A percentile compares a stretch with the other conserved stretches of the same genome.
phyloP scores from a whole-genome alignment of 1,140 invertebrate genomes.

The Drosophila mayri region DNA sequence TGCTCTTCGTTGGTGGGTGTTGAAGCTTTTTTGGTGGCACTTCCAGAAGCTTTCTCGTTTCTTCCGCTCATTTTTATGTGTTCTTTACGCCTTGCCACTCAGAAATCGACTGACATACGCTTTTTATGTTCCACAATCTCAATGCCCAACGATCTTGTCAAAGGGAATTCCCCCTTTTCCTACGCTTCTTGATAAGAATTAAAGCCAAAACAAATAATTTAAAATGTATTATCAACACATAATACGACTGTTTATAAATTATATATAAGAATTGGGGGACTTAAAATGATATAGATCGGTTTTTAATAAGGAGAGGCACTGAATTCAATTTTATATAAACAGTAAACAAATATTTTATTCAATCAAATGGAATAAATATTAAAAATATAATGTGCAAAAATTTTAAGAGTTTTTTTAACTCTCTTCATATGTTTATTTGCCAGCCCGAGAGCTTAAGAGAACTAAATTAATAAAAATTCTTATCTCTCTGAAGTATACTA shows the following conservation, averaged over 20 bases:
- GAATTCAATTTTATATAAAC: no score
- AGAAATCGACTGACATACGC: not conserved
- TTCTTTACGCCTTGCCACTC: slow-evolving; percentile 4
- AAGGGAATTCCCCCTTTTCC: slow-evolving; percentile 5
- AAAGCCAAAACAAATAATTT: not conserved
- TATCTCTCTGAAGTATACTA: not conserved
- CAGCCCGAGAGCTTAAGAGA: not conserved
- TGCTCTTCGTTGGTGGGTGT: not conserved
- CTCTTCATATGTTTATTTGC: not conserved
- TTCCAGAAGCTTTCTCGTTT: not conserved
- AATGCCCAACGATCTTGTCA: not conserved
- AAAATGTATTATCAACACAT: not conserved
- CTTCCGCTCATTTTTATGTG: slow-evolving; percentile 15
- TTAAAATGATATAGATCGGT: not conserved
- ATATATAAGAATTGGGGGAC: not conserved
- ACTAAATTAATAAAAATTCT: not conserved
- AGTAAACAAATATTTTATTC: no score
- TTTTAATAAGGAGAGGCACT: no score
- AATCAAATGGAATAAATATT: no score
- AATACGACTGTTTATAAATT: no score
- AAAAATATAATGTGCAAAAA: not conserved
- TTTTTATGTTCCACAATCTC: not conserved
- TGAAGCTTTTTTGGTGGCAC: slow-evolving; percentile 7
- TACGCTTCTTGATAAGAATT: not conserved
- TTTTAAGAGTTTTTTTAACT: not conserved